Base-by-base conservation (phyloP, 2,888 invertebrate species). In the Plebejus melissa region DNA sequence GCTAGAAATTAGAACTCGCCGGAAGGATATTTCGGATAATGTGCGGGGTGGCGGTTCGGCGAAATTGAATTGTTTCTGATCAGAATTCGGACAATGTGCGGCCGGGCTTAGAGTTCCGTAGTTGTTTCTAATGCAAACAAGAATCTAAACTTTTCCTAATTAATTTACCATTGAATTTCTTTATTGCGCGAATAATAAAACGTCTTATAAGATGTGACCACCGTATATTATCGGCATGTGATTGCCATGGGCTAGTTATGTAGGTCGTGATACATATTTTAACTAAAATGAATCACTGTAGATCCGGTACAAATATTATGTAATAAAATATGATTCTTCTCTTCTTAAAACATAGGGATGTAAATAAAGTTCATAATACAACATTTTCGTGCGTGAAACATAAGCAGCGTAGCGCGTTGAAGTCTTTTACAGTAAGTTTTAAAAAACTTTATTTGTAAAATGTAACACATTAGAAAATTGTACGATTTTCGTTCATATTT, bases 241-340 rank as follows among this genome's bases (percentile, higher is more conserved):
- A 60, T 7, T 60, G 28, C 11, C 13, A 6, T 32, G 65, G 13
- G 32, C 13, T 11, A 32, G 65, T 4, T 65, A 65, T 65, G 65
- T 65, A 65, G 65, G 65, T 32, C 32, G 65, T 65, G 32, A 32
- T 60, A 60, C 65, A 65, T 16, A 65, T 65, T 65, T 65, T 4
- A 65, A 65, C 65, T 65, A 32, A 1, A 11, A 32, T 32, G 32
- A 60, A 28, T 60, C 60, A 65, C 65, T 65, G 13, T 4, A 32
- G 13, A 65, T 65, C 65, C 65, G 13, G 32, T 32, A n/a, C n/a
- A 22, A 57, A 57, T 57, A 57, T 13, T 0, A 11, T 11, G 11
- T 46, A 9, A 50, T 50, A 13, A 50, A 2, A 22, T 22, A 22
- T 50, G 11, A 50, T 50, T 13, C 3, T 3, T 50, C 50, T 50